Percentiles rank a stretch among this genome's conserved stretches.
These are phyloP conservation scores for Morelia viridis DNA, from an alignment of 2,797 vertebrate species.

Conservation along the genomic window DNA sequence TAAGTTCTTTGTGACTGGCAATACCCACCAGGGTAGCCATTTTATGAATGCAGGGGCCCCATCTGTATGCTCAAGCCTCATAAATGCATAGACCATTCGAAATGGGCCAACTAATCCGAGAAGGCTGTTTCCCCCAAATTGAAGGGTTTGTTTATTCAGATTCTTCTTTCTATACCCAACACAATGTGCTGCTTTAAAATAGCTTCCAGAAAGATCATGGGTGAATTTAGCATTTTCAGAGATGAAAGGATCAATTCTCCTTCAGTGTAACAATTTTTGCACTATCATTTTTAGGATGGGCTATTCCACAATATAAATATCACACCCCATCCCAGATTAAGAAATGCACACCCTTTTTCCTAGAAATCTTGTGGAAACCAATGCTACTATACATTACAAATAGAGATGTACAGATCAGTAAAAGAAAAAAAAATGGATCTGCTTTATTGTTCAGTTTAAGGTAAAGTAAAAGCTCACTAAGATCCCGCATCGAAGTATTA, in stretches of 20 bases:
- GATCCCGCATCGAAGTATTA: not conserved
- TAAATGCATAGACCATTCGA: not conserved
- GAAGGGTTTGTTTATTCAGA: slow-evolving; percentile 27
- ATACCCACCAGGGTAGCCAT: not conserved
- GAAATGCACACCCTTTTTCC: not conserved
- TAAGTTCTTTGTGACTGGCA: not conserved
- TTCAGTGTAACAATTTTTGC: not conserved
- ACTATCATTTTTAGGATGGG: not conserved
- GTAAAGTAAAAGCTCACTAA: not conserved
- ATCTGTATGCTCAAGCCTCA: not conserved
- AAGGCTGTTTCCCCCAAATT: not conserved
- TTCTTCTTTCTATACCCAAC: slow-evolving; percentile 27
- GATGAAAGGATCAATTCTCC: not conserved
- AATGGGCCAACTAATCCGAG: not conserved
- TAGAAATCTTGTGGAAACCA: not conserved
- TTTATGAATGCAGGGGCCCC: not conserved
- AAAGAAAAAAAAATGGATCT: not conserved
- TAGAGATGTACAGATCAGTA: not conserved
- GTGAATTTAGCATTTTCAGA: not conserved
- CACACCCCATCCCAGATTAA: not conserved
- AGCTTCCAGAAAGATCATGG: slow-evolving; percentile 20
- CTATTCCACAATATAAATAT: not conserved
- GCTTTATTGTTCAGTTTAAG: not conserved
- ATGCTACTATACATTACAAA: not conserved
- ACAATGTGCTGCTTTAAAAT: slow-evolving; percentile 16